phyloP scores from a whole-genome alignment of 1,140 invertebrate genomes.

The Drosophila mauritiana region DNA sequence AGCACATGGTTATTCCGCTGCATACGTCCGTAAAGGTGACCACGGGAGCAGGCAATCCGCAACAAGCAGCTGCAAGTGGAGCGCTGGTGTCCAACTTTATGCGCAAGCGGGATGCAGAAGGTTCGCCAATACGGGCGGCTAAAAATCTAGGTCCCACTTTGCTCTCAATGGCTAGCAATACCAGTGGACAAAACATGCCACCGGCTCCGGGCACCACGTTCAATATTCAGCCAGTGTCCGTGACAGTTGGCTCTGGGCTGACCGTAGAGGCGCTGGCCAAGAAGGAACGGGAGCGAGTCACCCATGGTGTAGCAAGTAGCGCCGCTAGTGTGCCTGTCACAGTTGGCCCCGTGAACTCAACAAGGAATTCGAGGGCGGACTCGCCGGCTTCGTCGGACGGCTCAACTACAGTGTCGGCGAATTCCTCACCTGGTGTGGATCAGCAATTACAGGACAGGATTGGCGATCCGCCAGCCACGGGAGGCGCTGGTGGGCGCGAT shows the following conservation, averaged over 20 bases:
- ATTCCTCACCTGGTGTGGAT: slow-evolving; percentile 89
- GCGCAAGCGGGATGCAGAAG: slow-evolving; percentile 79
- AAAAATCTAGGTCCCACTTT: slow-evolving; percentile 87
- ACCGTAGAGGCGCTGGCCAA: slow-evolving; percentile 77
- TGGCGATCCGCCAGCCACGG: slow-evolving; percentile 17
- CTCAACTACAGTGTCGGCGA: slow-evolving; percentile 91
- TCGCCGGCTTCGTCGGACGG: slow-evolving; percentile 85
- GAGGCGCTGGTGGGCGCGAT: slow-evolving; percentile 25
- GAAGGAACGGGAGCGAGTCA: slow-evolving; percentile 59
- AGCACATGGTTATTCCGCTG: slow-evolving; percentile 82
- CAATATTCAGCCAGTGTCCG: slow-evolving; percentile 71
- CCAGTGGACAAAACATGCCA: slow-evolving; percentile 38
- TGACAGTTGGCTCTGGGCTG: slow-evolving; percentile 66
- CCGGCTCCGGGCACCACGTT: slow-evolving; percentile 60
- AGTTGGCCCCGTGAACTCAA: slow-evolving; percentile 58
- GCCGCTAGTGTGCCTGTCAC: slow-evolving; percentile 57
- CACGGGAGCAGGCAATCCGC: slow-evolving; percentile 52
- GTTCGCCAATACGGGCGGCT: slow-evolving; percentile 87
- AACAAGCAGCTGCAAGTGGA: slow-evolving; percentile 10
- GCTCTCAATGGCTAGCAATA: slow-evolving; percentile 82
- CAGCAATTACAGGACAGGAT: slow-evolving; percentile 87
- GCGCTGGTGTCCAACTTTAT: slow-evolving; percentile 72
- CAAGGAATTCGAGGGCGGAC: slow-evolving; percentile 73
- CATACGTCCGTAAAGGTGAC: slow-evolving; percentile 82
- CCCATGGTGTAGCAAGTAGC: slow-evolving; percentile 52